A percentile compares a stretch with the other conserved stretches of the same genome.
Evolutionary conservation across 1,140 invertebrate genomes (phyloP).

Genomic region (Zophobas atratus): DNA sequence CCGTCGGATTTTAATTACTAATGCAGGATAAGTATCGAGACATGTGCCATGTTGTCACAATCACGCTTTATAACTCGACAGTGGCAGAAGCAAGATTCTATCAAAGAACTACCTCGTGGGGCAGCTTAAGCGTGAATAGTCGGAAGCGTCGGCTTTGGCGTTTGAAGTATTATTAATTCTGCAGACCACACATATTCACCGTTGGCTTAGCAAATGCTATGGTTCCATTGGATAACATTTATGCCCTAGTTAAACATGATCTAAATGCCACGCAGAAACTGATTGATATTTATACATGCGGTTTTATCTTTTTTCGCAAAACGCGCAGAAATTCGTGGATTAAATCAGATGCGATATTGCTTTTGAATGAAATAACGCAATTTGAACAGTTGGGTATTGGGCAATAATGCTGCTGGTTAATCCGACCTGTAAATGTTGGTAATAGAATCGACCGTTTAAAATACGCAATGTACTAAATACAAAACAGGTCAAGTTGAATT

Average conservation of each 20-base stretch:
- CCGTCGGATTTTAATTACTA: no score
- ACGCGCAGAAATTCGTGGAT: slow-evolving; percentile 34
- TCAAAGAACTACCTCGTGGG: no score
- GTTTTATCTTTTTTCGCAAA: slow-evolving; percentile 28
- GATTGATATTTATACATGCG: slow-evolving; percentile 39
- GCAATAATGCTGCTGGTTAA: slow-evolving; percentile 36
- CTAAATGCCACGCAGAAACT: slow-evolving; percentile 24
- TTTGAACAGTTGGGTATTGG: slow-evolving; percentile 32
- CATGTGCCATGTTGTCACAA: no score
- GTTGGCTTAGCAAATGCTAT: slow-evolving; percentile 34
- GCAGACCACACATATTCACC: slow-evolving; percentile 11
- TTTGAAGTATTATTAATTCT: slow-evolving; percentile 36
- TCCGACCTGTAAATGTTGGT: slow-evolving; percentile 37
- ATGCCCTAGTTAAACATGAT: slow-evolving; percentile 36
- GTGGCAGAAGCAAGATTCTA: slow-evolving; percentile 4
- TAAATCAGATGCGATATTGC: slow-evolving; percentile 40
- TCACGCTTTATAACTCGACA: no score
- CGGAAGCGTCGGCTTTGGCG: slow-evolving; percentile 12
- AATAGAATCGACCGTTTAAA: slow-evolving; percentile 39
- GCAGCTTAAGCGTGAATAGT: slow-evolving; percentile 24
- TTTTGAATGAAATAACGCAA: slow-evolving; percentile 39
- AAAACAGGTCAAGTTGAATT: slow-evolving; percentile 41
- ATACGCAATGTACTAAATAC: slow-evolving; percentile 35
- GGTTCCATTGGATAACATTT: slow-evolving; percentile 26
- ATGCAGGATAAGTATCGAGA: no score